Base-by-base conservation (phyloP, 2,888 invertebrate genomes). In the Noctuana brunneofusca region DNA sequence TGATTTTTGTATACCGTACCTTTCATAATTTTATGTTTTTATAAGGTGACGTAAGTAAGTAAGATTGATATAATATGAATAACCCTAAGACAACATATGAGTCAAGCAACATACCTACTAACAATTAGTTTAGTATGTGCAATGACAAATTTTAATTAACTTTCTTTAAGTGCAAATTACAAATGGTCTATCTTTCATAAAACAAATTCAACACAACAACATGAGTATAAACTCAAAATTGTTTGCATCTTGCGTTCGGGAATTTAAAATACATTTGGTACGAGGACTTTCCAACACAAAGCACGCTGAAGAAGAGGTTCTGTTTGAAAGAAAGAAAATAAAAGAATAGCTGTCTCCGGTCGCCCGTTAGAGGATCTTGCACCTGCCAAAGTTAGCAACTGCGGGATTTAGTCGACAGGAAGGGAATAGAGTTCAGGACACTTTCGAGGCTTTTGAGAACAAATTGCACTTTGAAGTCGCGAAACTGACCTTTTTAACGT, bases 341-440 rank as follows among this genome's bases (percentile, higher is more conserved):
- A 43, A 43, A 43, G 9, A 2, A 18, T 18, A 43, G 18, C 43
- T 18, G 16, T 12, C 14, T 58, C 16, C 12, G 35, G 35, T 38
- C 35, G 53, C 35, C 52, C 49, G 32, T 49, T 16, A 11, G 35
- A 30, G 48, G 58, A 38, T 58, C 58, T 49, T 32, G 49, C 49
- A 43, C 58, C 58, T 58, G 58, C 38, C 58, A 52, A 52, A 58
- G 41, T 58, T 58, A 8, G 27, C 27, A 52, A 58, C 27, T 41
- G 30, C 50, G 46, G 46, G 27, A 59, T 46, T 60, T 60, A 43
- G 14, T 41, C 43, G 52, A 43, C 52, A 16, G 30, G 32, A 32
- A 43, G 41, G 32, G 43, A 52, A 59, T 43, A 38, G 50, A 58
- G 50, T 59, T 53, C 27, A 20, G 14, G 59, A 53, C 43, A 48